A percentile compares a stretch with the other conserved stretches of the same genome.
These are phyloP conservation scores for Lasius fuliginosus DNA, from an alignment of 2,888 invertebrate species.

Conservation along the genomic window DNA sequence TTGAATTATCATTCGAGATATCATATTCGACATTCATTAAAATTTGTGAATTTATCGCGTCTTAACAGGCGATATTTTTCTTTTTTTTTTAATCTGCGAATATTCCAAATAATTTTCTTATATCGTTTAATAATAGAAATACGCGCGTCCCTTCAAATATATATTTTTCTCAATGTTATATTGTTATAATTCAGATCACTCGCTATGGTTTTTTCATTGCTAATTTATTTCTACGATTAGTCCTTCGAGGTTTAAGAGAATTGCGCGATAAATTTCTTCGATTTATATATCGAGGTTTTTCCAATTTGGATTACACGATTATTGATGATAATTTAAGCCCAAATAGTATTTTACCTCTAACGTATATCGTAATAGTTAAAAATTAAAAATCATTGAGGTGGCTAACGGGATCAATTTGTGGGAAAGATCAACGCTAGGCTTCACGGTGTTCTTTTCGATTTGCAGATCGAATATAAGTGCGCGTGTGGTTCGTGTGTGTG, in stretches of 20 bases:
- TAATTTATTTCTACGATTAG: neutral
- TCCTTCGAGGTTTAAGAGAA: neutral
- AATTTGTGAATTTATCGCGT: neutral
- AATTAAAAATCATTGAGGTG: neutral
- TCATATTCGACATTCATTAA: neutral
- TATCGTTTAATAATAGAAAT: neutral
- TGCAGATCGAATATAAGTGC: constrained; percentile 82
- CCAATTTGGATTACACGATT: neutral
- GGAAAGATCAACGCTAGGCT: constrained; percentile 33
- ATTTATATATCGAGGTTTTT: neutral
- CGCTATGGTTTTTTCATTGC: neutral
- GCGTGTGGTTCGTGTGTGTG: constrained; percentile 78
- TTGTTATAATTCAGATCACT: neutral
- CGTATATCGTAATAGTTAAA: neutral
- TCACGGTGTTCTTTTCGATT: constrained; percentile 73
- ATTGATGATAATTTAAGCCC: neutral
- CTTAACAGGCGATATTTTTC: neutral
- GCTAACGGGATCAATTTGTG: neutral
- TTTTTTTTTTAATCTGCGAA: neutral
- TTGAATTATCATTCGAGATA: neutral
- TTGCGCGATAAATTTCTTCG: neutral
- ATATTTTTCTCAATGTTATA: neutral
- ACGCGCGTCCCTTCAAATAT: neutral
- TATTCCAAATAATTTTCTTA: neutral
- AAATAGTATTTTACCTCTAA: neutral